Conservation (phyloP, 2,888 invertebrate species). For the Andrena minutula region DNA sequence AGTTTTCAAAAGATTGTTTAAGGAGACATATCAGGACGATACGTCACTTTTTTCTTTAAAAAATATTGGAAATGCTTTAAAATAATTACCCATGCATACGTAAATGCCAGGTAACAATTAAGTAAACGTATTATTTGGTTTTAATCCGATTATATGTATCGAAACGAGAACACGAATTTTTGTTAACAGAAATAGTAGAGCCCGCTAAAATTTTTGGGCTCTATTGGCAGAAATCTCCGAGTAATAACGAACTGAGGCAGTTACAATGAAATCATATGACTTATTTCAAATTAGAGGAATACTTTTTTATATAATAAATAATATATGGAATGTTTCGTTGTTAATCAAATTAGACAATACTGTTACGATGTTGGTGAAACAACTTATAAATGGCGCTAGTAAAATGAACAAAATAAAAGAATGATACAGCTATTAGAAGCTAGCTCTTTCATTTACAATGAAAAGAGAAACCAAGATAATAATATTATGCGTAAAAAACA, state of each 20-base stretch:
- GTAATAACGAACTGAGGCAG: constrained; percentile 39
- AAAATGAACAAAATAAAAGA: constrained; percentile 73
- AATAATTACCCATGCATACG: constrained; percentile 20
- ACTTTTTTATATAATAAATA: constrained; percentile 59
- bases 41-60: constrained; percentile 22
- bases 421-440: constrained; percentile 61
- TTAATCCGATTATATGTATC: constrained; percentile 21
- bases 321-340: constrained; percentile 73
- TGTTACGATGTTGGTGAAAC: constrained; percentile 58
- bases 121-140: constrained; percentile 23
- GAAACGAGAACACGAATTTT: constrained; percentile 9
- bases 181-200: constrained; percentile 9
- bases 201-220: constrained; percentile 2
- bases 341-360: constrained; percentile 55
- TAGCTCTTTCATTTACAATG: constrained; percentile 51
- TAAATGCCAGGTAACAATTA: constrained; percentile 20
- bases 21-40: constrained; percentile 27
- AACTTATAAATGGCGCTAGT: constrained; percentile 63
- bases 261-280: constrained; percentile 52
- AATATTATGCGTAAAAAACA: constrained; percentile 53
- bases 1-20: constrained; percentile 39
- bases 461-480: constrained; percentile 47
- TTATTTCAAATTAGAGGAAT: constrained; percentile 31
- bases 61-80: constrained; percentile 24
- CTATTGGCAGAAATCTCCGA: constrained; percentile 19